Conservation (phyloP, 2,797 vertebrate species). For the Urophycis tenuis region DNA sequence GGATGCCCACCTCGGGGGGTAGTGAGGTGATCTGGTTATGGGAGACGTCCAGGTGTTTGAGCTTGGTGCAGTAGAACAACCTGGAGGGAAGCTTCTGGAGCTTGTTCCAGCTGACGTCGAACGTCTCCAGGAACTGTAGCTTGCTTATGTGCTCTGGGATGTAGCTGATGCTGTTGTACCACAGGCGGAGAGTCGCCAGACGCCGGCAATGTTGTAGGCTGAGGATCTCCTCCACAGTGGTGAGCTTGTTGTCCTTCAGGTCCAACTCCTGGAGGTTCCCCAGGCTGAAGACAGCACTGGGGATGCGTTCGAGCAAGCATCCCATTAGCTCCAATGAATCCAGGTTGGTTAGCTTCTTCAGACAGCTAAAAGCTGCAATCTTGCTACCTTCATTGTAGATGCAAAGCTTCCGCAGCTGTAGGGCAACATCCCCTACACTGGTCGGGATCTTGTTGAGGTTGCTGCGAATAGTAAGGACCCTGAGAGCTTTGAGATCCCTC, state of each 20-base stretch:
- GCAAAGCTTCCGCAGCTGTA: constrained; percentile 72
- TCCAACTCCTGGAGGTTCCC: constrained; percentile 79
- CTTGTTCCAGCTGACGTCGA: constrained; percentile 83
- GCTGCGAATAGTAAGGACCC: constrained; percentile 70
- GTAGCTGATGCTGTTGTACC: constrained; percentile 84
- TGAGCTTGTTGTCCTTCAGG: constrained; percentile 80
- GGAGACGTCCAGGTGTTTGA: constrained; percentile 80
- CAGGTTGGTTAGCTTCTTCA: constrained; percentile 78
- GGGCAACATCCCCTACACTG: constrained; percentile 68
- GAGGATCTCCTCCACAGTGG: constrained; percentile 84
- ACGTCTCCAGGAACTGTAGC: constrained; percentile 74
- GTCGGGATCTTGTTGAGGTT: constrained; percentile 79
- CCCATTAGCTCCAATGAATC: constrained; percentile 75
- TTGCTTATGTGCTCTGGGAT: constrained; percentile 84
- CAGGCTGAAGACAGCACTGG: constrained; percentile 83
- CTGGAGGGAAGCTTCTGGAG: constrained; percentile 72
- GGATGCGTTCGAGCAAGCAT: constrained; percentile 82
- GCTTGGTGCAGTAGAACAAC: constrained; percentile 76
- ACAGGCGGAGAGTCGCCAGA: constrained; percentile 74
- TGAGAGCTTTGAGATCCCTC: constrained; percentile 76
- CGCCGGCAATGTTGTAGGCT: constrained; percentile 86
- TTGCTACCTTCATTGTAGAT: constrained; percentile 77
- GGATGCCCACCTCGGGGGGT: constrained; percentile 75
- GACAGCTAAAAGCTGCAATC: constrained; percentile 75
- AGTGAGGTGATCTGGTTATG: constrained; percentile 77